Evolutionary conservation across 2,888 invertebrate genomes (phyloP), one percentile per base, ranked within the genome.

Genomic region (Hydrotaea cyrtoneurina): DNA sequence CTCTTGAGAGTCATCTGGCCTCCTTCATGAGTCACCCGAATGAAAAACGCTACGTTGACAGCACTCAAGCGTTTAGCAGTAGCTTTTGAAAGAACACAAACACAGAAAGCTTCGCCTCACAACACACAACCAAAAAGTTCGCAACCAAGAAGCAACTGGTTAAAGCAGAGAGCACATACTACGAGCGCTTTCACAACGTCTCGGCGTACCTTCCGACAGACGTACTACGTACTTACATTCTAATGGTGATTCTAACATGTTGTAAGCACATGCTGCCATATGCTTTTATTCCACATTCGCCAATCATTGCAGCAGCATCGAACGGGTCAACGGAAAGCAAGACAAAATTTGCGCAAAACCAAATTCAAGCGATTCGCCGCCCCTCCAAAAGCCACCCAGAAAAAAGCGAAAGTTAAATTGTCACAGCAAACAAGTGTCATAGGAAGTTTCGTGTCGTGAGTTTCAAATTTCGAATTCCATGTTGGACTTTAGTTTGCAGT

Each of bases 221-320:
- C n/a, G n/a, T n/a, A n/a, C n/a, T 78, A 10, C 43, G 64, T 15
- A 13, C 10, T 4, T 64, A 76, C 21, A 11, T 76, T 79, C 78
- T 84, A 83, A 82, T 74, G 64, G 53, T 36, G 64, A 80, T 86
- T 86, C 86, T 86, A 84, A 86, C 85, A 86, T 81, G 80, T 82
- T 81, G 79, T 46, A 71, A 84, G 82, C 85, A 85, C 79, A 82
- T 82, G 85, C 82, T 73, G 76, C 43, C 73, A 77, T 21, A 57
- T 74, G 36, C 79, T 86, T 77, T 85, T 87, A 87, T 86, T 87
- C 84, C 81, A 87, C 82, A 80, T 80, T 80, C 87, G 86, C 80
- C 86, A 78, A 81, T 83, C 87, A 82, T 78, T 80, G 80, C 81
- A 73, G 86, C 79, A 62, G 83, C 81, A 85, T 57, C 86, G 21